Evolutionary conservation across 1,140 invertebrate species (phyloP), one percentile per base, ranked within the genome.

Genomic region (Cryptotermes secundus): DNA sequence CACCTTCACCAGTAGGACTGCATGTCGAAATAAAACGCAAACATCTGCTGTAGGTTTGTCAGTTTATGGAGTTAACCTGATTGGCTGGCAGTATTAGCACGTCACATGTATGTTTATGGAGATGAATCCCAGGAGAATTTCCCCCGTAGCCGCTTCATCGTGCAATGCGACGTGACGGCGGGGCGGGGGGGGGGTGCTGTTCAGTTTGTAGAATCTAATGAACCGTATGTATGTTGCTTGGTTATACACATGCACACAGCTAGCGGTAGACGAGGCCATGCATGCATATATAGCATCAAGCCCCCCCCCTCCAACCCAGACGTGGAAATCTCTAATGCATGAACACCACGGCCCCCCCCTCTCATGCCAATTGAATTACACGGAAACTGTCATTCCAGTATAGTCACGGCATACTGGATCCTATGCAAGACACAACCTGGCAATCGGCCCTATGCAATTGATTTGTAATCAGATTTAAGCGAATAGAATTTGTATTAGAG

Each of bases 51-150:
- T n/a, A 72, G 26, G 59, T 72, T 72, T 53, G 83, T 83, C 35
- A 59, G 59, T 83, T 83, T 83, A 83, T 83, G 59, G 36, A 83
- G 83, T 83, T 83, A 83, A 79, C 38, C 59, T 83, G 83, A 83
- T 83, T 83, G 83, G 53, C 53, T 53, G 38, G 79, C 83, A 53
- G 49, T 59, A 83, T 83, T 83, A 83, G 83, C 59, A 53, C 72
- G 38, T 36, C 34, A 45, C 35, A 59, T 83, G 83, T 83, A 72
- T 83, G 83, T 34, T 65, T 83, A 83, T 83, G 83, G 83, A 83
- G 83, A 83, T 83, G 83, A 83, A 83, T 42, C 83, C 83, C 80
- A 31, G 42, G 59, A n/a, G 59, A 72, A 72, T 72, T 72, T 72
- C 59, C 31, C 59, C 31, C 59, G 9, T 16, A 9, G 26, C 24